Evolutionary conservation across 1,140 invertebrate species (phyloP).

Genomic region (Bombus huntii): DNA sequence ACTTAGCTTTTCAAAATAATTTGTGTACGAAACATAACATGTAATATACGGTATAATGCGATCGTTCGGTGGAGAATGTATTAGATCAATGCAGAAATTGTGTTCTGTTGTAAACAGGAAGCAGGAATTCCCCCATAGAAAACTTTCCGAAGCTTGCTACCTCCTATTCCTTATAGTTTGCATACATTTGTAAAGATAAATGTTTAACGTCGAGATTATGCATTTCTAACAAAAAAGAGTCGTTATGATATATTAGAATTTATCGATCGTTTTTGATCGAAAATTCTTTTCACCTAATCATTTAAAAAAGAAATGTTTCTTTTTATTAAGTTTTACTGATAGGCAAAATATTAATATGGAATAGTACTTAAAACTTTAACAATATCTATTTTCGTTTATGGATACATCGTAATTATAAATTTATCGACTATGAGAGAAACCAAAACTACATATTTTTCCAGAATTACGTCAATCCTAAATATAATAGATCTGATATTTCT

Average conservation of each 20-base stretch:
- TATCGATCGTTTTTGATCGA: neutral
- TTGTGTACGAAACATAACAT: neutral
- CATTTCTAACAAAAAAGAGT: neutral
- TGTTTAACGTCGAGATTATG: neutral
- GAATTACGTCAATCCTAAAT: too few species aligned
- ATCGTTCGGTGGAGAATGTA: neutral
- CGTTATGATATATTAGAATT: too few species aligned
- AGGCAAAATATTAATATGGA: too few species aligned
- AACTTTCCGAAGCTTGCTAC: neutral
- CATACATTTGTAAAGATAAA: neutral
- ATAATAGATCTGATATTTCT: too few species aligned
- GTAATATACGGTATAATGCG: neutral
- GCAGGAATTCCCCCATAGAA: neutral
- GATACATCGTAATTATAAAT: too few species aligned
- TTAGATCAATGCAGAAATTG: conserved; percentile 17
- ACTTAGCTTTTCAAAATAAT: neutral
- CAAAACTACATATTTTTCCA: too few species aligned
- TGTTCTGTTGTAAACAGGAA: conserved; percentile 10
- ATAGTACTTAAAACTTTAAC: too few species aligned
- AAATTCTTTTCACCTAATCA: neutral
- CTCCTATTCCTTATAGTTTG: neutral
- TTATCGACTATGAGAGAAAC: too few species aligned
- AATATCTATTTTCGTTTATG: too few species aligned
- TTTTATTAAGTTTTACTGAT: too few species aligned
- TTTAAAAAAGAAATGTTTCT: too few species aligned